Conservation (phyloP, 1,140 invertebrate genomes). For the Drosophila nigrodunni region DNA sequence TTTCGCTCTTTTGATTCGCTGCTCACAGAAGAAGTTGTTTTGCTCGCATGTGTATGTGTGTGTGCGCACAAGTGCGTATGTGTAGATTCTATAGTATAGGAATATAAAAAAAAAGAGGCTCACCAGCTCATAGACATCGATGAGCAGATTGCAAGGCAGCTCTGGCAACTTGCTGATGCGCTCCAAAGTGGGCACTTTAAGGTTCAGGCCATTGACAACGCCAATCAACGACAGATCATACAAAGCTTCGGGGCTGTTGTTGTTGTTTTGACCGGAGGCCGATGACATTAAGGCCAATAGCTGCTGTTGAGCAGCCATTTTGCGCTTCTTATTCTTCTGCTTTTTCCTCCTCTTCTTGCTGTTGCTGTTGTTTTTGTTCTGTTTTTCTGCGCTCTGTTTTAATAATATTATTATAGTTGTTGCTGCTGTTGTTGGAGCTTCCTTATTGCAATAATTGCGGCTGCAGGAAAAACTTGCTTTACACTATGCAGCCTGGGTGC, state of each 20-base stretch:
- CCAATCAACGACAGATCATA: conserved; percentile 63
- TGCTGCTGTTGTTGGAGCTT: neutral
- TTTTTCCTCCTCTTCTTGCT: neutral
- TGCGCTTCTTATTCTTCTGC: conserved; percentile 25
- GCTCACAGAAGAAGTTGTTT: neutral
- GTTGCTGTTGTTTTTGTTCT: conserved; percentile 4
- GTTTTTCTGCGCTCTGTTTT: neutral
- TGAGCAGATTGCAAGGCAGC: conserved; percentile 73
- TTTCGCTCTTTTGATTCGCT: conserved; percentile 6
- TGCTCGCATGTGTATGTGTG: neutral
- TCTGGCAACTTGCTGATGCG: conserved; percentile 70
- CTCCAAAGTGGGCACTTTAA: conserved; percentile 61
- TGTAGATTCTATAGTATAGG: neutral
- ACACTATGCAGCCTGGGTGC: conserved; percentile 2
- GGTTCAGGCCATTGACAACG: conserved; percentile 66
- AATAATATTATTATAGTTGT: conserved; percentile 7
- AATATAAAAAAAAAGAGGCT: conserved; percentile 24
- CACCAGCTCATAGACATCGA: conserved; percentile 78
- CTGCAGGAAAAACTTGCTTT: conserved; percentile 4
- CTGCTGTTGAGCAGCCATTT: conserved; percentile 66
- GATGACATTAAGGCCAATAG: conserved; percentile 50
- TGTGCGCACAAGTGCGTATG: neutral
- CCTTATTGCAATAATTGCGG: too few relatives aligned
- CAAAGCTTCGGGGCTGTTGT: conserved; percentile 53
- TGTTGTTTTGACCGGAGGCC: conserved; percentile 42